phyloP scores from a whole-genome alignment of 2,113 vertebrate genomes.

The Lepus europaeus region DNA sequence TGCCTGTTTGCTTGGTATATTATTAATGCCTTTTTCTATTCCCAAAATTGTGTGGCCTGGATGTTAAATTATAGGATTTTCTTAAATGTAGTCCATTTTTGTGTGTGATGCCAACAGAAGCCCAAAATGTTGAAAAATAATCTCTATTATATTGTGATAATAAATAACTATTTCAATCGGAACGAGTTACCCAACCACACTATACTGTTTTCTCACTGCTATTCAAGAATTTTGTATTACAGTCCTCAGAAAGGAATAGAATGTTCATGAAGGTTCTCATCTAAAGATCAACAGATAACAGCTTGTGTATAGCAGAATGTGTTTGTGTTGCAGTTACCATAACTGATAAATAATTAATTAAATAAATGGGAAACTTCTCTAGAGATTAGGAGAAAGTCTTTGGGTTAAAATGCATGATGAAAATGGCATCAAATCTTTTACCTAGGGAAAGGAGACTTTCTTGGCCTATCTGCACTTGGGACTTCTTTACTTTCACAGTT shows the following conservation, averaged over 20 bases:
- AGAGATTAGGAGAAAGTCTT: conserved; percentile 62
- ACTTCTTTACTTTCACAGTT: conserved; percentile 9
- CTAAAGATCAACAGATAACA: conserved; percentile 2
- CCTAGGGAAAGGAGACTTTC: background rate
- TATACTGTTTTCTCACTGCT: background rate
- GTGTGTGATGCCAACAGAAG: background rate
- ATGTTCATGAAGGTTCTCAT: background rate
- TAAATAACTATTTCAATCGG: background rate
- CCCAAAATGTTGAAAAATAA: background rate
- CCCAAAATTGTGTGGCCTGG: background rate
- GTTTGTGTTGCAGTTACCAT: background rate
- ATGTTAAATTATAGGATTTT: conserved; percentile 25
- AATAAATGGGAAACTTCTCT: conserved; percentile 66
- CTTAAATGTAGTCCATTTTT: background rate
- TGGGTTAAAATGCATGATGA: conserved; percentile 68
- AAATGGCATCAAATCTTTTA: conserved; percentile 64
- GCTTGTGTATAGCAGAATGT: background rate
- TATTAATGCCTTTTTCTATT: background rate
- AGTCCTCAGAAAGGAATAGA: background rate
- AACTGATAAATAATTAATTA: conserved; percentile 69
- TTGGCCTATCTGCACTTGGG: conserved; percentile 24
- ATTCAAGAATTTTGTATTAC: background rate
- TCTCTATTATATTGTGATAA: background rate
- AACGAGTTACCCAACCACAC: background rate
- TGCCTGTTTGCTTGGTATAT: background rate